Percentiles rank a stretch among this genome's conserved stretches.
These are phyloP conservation scores for Equus quagga DNA, from an alignment of 2,113 vertebrate species.

Conservation along the genomic window DNA sequence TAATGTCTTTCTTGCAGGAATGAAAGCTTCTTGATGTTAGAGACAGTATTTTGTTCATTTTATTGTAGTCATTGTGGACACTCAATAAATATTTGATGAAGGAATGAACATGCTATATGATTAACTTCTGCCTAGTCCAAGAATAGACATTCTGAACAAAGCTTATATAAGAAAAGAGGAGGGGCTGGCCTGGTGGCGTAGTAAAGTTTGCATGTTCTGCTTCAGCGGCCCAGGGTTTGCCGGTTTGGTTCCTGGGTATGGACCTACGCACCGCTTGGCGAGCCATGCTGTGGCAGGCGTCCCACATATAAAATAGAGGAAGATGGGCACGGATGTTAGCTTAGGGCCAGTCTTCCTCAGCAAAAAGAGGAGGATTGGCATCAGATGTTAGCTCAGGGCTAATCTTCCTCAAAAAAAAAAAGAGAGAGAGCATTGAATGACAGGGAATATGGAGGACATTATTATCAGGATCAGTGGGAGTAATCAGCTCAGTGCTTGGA, in stretches of 20 bases:
- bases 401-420: too few species aligned
- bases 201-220: too few species aligned
- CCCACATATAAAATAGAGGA: too few species aligned
- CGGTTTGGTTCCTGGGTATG: too few species aligned
- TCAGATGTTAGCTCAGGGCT: too few species aligned
- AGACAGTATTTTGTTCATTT: neutral
- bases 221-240: too few species aligned
- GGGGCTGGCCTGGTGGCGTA: too few species aligned
- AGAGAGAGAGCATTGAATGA: neutral
- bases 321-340: too few species aligned
- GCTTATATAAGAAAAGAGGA: neutral
- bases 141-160: neutral
- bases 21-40: neutral
- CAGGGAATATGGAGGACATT: neutral
- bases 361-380: too few species aligned
- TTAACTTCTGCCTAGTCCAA: neutral
- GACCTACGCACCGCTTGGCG: too few species aligned
- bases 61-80: neutral
- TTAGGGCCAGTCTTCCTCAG: too few species aligned
- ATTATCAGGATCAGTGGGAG: neutral
- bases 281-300: too few species aligned
- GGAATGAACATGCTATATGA: neutral
- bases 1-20: conserved; percentile 11
- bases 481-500: neutral
- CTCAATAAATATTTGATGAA: neutral